phyloP scores from a whole-genome alignment of 2,113 vertebrate species.

The Pangasianodon gigas region DNA sequence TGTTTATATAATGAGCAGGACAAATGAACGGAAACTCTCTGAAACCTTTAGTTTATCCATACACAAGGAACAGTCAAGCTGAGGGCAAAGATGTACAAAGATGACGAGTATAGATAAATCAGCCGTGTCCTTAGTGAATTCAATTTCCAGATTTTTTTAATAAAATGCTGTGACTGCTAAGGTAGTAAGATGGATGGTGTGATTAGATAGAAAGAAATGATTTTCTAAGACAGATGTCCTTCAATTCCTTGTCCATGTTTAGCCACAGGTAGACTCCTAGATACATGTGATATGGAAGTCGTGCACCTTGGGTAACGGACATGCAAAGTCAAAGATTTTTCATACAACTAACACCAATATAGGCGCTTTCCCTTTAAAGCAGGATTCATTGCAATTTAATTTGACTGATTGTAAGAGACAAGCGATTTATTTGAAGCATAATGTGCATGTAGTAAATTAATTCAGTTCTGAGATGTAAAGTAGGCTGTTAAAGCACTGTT shows the following conservation, averaged over 20 bases:
- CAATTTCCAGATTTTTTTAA: slow-evolving; percentile 37
- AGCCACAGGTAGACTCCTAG: slow-evolving; percentile 38
- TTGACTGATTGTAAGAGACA: not conserved
- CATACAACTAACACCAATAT: not conserved
- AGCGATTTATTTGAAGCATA: not conserved
- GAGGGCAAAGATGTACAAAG: slow-evolving; percentile 45
- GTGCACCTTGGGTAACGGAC: not conserved
- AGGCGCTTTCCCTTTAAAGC: not conserved
- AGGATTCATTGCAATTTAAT: not conserved
- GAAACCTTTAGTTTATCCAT: not conserved
- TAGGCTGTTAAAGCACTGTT: not conserved
- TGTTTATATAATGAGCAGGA: slow-evolving; percentile 18
- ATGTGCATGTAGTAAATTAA: not conserved
- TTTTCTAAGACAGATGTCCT: slow-evolving; percentile 57
- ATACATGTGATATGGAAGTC: slow-evolving; percentile 44
- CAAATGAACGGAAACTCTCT: not conserved
- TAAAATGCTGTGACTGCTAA: slow-evolving; percentile 55
- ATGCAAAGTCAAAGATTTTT: not conserved
- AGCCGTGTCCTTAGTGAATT: slow-evolving; percentile 47
- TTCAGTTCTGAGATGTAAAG: not conserved
- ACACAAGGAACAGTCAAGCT: slow-evolving; percentile 19
- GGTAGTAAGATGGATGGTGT: slow-evolving; percentile 59
- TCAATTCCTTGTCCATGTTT: slow-evolving; percentile 56
- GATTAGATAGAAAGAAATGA: slow-evolving; percentile 61
- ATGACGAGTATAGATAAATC: slow-evolving; percentile 55